Evolutionary conservation across 2,113 vertebrate species (phyloP).

Genomic region (Agelaius phoeniceus): DNA sequence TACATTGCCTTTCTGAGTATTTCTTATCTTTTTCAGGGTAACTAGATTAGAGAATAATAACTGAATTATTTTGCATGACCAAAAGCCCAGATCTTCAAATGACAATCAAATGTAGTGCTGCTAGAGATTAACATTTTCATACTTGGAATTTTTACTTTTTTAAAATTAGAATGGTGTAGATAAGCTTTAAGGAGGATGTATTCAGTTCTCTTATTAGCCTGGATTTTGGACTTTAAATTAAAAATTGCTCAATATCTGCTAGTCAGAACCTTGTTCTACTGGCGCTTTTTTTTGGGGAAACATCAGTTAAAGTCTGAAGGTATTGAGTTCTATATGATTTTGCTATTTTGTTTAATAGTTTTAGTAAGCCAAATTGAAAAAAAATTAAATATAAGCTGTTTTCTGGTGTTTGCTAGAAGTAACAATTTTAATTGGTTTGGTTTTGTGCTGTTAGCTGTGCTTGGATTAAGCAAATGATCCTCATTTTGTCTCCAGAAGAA

Average conservation of each 20-base stretch:
- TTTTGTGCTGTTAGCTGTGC: not conserved
- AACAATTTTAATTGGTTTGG: not conserved
- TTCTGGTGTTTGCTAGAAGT: not conserved
- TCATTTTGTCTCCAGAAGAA: not conserved
- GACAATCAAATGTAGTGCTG: not conserved
- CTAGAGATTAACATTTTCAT: not conserved
- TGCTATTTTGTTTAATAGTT: not conserved
- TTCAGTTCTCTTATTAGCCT: not conserved
- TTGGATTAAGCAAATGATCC: not conserved
- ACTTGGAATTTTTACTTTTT: not conserved
- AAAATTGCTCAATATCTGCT: not conserved
- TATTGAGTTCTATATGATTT: not conserved
- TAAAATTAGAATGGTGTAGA: not conserved
- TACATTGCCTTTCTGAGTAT: not conserved
- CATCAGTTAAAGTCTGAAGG: not conserved
- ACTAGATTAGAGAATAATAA: not conserved
- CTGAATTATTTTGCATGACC: not conserved
- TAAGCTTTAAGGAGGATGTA: not conserved
- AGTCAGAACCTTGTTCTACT: not conserved
- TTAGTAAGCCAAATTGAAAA: not conserved
- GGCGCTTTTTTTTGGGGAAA: not conserved
- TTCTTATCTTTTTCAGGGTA: not conserved
- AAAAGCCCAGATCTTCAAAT: not conserved
- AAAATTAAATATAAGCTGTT: not conserved
- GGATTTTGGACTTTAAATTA: not conserved